phyloP scores from a whole-genome alignment of 2,797 vertebrate species.

The Tokudaia tokunoshimensis region DNA sequence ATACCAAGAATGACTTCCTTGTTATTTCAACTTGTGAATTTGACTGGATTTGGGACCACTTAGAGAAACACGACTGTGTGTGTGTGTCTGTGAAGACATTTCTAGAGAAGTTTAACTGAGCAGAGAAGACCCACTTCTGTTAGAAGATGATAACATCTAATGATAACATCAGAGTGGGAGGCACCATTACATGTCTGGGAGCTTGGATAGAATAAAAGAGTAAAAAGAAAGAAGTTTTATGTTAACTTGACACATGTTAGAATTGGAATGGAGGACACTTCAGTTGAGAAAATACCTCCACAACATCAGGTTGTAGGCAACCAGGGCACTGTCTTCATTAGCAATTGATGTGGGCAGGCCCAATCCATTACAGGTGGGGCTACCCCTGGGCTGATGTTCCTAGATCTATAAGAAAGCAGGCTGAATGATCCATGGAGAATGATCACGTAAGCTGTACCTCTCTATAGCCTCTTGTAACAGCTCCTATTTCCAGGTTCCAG shows the following conservation, averaged over 20 bases:
- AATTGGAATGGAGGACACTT: no score
- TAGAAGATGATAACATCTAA: no score
- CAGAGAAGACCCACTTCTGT: neutral
- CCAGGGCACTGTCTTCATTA: neutral
- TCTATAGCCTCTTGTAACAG: neutral
- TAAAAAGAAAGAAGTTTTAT: neutral
- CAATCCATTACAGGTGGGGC: neutral
- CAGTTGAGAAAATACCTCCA: neutral
- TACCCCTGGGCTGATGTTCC: neutral
- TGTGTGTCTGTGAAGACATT: neutral
- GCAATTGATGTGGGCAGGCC: neutral
- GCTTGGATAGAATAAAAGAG: neutral
- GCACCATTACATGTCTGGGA: neutral
- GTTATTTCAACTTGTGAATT: neutral
- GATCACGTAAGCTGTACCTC: neutral
- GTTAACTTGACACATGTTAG: neutral
- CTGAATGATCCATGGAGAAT: neutral
- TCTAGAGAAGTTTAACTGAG: neutral
- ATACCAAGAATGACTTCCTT: neutral
- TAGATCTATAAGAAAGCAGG: neutral
- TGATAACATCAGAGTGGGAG: neutral
- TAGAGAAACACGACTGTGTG: neutral
- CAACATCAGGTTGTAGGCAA: neutral
- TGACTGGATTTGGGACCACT: neutral
- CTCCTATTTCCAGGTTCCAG: neutral